Percentiles rank a stretch among this genome's conserved stretches.
phyloP scores from a whole-genome alignment of 1,140 invertebrate species.

The Calycopis cecrops region DNA sequence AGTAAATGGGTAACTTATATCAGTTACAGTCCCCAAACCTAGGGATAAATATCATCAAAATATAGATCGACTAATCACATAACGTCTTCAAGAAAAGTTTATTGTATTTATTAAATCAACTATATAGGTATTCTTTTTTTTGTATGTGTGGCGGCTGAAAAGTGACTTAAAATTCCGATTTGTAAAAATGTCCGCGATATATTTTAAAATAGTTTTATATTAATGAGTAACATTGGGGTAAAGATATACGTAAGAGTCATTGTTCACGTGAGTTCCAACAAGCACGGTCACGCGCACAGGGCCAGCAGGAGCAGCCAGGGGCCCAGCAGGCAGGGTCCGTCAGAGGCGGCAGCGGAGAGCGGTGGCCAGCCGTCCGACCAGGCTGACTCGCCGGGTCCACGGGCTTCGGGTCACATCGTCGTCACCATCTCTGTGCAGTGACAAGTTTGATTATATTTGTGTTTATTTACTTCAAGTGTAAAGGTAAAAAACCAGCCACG shows the following conservation, averaged over 20 bases:
- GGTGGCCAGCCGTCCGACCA: constrained; percentile 58
- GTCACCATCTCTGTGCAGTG: constrained; percentile 51
- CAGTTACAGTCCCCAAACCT: too few relatives aligned
- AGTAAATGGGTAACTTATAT: too few relatives aligned
- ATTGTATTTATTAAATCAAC: too few relatives aligned
- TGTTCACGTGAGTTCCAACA: not conserved
- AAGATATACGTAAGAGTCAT: not conserved
- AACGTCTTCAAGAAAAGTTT: too few relatives aligned
- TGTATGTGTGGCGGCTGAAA: too few relatives aligned
- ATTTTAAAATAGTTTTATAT: not conserved
- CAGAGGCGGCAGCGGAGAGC: constrained; percentile 24
- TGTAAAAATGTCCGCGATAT: not conserved
- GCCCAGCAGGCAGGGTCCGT: constrained; percentile 23
- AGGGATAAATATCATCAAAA: too few relatives aligned
- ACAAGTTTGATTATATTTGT: not conserved
- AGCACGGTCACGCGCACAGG: too few relatives aligned
- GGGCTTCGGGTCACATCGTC: constrained; percentile 57
- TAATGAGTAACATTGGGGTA: not conserved
- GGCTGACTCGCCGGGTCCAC: constrained; percentile 38
- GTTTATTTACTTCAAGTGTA: not conserved
- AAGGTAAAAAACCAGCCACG: too few relatives aligned
- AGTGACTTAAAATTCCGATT: not conserved
- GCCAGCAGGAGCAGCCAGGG: not conserved
- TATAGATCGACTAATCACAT: too few relatives aligned
- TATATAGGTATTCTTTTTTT: too few relatives aligned